Evolutionary conservation across 2,113 vertebrate species (phyloP), one percentile per base, ranked within the genome.

Genomic region (Petromus typicus): DNA sequence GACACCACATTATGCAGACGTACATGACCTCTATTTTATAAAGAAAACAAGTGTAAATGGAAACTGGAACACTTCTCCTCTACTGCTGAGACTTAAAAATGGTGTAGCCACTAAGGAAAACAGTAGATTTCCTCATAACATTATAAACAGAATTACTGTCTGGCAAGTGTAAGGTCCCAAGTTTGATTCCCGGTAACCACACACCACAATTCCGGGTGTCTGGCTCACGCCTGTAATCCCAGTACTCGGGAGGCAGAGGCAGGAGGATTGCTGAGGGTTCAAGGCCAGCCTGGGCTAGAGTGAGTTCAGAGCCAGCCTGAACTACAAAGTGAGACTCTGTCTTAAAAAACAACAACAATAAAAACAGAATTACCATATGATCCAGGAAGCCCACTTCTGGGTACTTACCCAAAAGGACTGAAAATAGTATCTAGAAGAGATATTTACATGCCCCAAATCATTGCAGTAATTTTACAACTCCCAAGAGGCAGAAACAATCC

Each of bases 301-400:
- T n/a, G n/a, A n/a, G n/a, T n/a, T n/a, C n/a, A n/a, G n/a, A n/a
- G n/a, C n/a, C n/a, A n/a, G n/a, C n/a, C n/a, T n/a, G n/a, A n/a
- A n/a, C n/a, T n/a, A n/a, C n/a, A n/a, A n/a, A n/a, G n/a, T n/a
- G n/a, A n/a, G n/a, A n/a, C n/a, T n/a, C n/a, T n/a, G n/a, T n/a
- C n/a, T n/a, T n/a, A n/a, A n/a, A n/a, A n/a, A n/a, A n/a, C n/a
- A n/a, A n/a, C n/a, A n/a, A n/a, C n/a, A n/a, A n/a, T n/a, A 76
- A 85, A 73, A 91, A 75, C 91, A 66, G 45, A 91, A 37, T 6
- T 92, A 66, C 10, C 84, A 67, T 63, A 86, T 66, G 66, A 90
- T 61, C 18, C 4, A 34, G 32, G n/a, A 86, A 89, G 59, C n/a
- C 14, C n/a, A 94, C 63, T 57, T 78, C 75, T 78, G 7, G 7